Conservation (phyloP, 2,888 invertebrate genomes). For the Macaria liturata region DNA sequence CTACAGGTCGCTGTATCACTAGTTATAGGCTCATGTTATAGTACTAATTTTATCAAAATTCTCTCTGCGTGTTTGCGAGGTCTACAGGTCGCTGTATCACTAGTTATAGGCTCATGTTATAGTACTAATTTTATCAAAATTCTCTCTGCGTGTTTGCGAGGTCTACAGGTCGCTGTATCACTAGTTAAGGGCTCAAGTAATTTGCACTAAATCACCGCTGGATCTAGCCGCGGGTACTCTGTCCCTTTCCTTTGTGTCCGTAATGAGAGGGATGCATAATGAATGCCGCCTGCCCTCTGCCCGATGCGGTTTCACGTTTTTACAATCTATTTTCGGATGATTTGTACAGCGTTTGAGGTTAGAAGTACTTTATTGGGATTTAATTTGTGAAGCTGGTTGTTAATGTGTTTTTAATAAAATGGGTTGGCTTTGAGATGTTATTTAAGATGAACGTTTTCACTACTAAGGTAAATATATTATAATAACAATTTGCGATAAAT, state of each 20-base stretch:
- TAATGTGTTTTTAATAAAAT: no score
- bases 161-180: not conserved
- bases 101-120: slow-evolving; percentile 21
- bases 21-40: slow-evolving; percentile 24
- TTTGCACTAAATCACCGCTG: slow-evolving; percentile 32
- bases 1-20: slow-evolving; percentile 1
- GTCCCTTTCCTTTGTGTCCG: slow-evolving; percentile 27
- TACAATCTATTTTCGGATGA: slow-evolving; percentile 7
- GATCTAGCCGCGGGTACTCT: slow-evolving; percentile 16
- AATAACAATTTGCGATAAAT: no score
- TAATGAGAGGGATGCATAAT: slow-evolving; percentile 35
- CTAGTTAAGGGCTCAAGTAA: slow-evolving; percentile 27
- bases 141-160: no score
- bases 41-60: no score
- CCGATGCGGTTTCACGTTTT: slow-evolving; percentile 12
- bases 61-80: no score
- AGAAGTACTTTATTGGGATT: no score
- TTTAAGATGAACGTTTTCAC: no score
- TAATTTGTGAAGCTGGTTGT: not conserved
- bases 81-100: not conserved
- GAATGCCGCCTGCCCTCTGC: slow-evolving; percentile 14
- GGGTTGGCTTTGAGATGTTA: no score
- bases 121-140: no score
- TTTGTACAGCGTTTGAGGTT: no score
- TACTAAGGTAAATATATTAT: no score